Evolutionary conservation across 2,113 vertebrate species (phyloP), one percentile per base, ranked within the genome.

Genomic region (Orientallactaga bullata): DNA sequence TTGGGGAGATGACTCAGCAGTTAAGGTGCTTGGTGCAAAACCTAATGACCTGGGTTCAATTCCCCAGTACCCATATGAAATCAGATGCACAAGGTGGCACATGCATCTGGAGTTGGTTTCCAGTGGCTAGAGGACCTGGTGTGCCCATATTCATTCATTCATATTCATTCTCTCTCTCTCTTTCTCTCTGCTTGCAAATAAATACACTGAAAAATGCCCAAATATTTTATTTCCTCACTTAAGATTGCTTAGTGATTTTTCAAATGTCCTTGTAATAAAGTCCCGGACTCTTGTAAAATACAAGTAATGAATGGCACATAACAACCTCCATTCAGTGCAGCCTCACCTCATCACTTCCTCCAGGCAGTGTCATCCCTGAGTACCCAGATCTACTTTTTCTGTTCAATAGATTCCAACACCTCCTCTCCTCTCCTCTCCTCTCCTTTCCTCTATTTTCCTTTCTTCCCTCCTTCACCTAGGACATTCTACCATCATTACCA

Each of bases 241-340:
- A 72, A 88, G 20, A 88, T 24, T 66, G 30, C 69, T 58, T 78
- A 83, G 37, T 37, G 10, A 6, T 93, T 94, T 87, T 73, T 55
- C 51, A 92, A 84, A 92, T 79, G 35, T 23, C 78, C 28, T 88
- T 84, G 35, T 7, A 91, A 95, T 58, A 39, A 92, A 86, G 26
- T 81, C 12, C 60, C 91, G 68, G 71, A 58, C n/a, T 87, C 20
- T 63, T 89, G 66, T 51, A 74, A 16, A 94, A 63, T 68, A 76
- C 42, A 94, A 60, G 21, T 51, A 84, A 35, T 4, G 10, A 17
- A 83, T 26, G 80, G 51, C 69, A 37, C 3, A n/a, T 39, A 77
- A 21, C 2, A 79, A 65, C 4, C 3, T 82, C 20, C 51, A 39
- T 47, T 28, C 85, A 93, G 69, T 82, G 7, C 30, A 39, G 30